A percentile compares a stretch with the other conserved stretches of the same genome.
phyloP scores from a whole-genome alignment of 2,797 vertebrate genomes.

The Anomalospiza imberbis region DNA sequence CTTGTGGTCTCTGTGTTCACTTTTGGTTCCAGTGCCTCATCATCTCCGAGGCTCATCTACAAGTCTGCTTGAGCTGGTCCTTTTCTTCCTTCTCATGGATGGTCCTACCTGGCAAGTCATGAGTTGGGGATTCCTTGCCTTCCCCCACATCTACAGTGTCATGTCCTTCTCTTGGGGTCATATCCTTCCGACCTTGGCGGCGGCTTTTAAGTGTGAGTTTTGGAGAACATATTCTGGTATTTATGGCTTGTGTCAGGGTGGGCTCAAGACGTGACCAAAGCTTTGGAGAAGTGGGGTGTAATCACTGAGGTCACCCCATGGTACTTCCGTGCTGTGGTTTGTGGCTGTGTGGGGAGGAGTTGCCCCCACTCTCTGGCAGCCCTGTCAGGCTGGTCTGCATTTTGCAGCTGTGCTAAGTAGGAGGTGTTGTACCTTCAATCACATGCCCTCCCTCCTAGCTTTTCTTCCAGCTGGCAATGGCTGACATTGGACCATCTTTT shows the following conservation, averaged over 20 bases:
- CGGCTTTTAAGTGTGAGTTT: too few species aligned
- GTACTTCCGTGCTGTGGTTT: neutral
- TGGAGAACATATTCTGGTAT: neutral
- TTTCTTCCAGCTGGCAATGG: neutral
- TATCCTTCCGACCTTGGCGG: fast-evolving
- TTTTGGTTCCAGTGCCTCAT: neutral
- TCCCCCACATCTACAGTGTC: fast-evolving
- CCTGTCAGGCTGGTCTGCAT: neutral
- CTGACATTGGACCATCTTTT: neutral
- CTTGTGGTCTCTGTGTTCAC: neutral
- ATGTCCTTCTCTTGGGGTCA: fast-evolving
- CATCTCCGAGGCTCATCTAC: too few species aligned
- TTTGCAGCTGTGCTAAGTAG: neutral
- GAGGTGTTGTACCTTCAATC: neutral
- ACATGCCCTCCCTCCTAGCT: neutral
- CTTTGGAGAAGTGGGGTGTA: neutral
- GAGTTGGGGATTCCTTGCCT: too few species aligned
- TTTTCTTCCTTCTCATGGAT: neutral
- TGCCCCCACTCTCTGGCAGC: too few species aligned
- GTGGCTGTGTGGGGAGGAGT: neutral
- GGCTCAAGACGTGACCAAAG: fast-evolving
- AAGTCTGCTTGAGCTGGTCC: too few species aligned
- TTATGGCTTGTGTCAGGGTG: neutral
- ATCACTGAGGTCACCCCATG: neutral
- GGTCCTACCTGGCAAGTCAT: neutral